Evolutionary conservation across 2,888 invertebrate species (phyloP).

Genomic region (Flexamia atlantica): DNA sequence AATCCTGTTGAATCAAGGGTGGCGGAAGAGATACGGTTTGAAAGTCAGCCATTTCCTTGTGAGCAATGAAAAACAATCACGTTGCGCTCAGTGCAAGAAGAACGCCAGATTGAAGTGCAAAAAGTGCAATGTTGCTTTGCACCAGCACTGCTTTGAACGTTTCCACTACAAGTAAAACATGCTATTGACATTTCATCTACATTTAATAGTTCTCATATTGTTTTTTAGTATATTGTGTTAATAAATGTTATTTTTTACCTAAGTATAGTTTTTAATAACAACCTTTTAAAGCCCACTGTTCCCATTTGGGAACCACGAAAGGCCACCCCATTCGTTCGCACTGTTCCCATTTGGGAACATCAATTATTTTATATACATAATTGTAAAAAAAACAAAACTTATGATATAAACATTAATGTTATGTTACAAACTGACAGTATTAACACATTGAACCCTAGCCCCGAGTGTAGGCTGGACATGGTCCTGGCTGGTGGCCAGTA

Average conservation of each 20-base stretch:
- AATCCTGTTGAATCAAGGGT: conserved; percentile 15
- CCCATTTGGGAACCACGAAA: conserved; percentile 26
- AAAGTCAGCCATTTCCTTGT: background rate
- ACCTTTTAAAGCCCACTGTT: conserved; percentile 8
- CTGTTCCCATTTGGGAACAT: conserved; percentile 48
- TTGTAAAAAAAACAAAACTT: background rate
- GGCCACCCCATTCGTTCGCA: background rate
- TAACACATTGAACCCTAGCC: background rate
- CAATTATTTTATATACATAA: background rate
- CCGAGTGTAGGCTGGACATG: too few species aligned
- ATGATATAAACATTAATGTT: background rate
- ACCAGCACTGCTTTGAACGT: background rate
- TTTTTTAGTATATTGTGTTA: background rate
- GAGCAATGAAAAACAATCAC: conserved; percentile 42
- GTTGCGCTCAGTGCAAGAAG: conserved; percentile 43
- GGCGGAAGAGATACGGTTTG: conserved; percentile 36
- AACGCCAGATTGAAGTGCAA: conserved; percentile 48
- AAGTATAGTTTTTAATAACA: background rate
- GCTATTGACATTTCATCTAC: background rate
- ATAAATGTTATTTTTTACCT: background rate
- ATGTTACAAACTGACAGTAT: background rate
- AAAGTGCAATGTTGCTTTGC: background rate
- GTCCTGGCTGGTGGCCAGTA: too few species aligned
- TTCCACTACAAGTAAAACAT: conserved; percentile 27
- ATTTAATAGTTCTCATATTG: background rate